Evolutionary conservation across 2,113 vertebrate species (phyloP), one percentile per base, ranked within the genome.

Genomic region (Etheostoma spectabile): DNA sequence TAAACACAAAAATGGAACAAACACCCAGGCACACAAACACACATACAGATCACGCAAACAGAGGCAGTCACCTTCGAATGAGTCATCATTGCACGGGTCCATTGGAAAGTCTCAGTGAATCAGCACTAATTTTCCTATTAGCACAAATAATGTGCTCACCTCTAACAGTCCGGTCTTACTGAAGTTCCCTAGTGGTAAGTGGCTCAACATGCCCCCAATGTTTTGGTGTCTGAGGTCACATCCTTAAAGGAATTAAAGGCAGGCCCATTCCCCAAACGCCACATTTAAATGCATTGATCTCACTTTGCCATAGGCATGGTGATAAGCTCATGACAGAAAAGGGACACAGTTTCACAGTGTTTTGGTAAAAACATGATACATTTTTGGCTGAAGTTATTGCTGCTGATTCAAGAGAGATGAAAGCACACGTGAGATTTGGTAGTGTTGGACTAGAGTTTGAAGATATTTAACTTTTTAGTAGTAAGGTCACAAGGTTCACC

Each of bases 161-260:
- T 85, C 90, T 85, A 84, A 86, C 78, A 77, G 86, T 74, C 83
- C n/a, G 22, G 51, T 82, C 70, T 89, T 80, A 83, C 81, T 93
- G 91, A 92, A 89, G 91, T 89, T 89, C 88, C 90, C 71, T 62
- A 6, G 72, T 86, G 77, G 79, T 94, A 95, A 94, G 91, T 95
- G 93, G 81, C 92, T 94, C 94, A 95, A 91, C 92, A 92, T 94
- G 95, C 88, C 91, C 85, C 89, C 85, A 77, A 86, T 93, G 91
- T 86, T 91, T 91, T 88, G 86, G 71, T 93, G 88, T 92, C 91
- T 95, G 94, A 96, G 94, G 94, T 96, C 94, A 96, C 87, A 94
- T 95, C 94, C 94, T 95, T 76, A 68, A 87, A 93, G 85, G 89
- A 95, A 95, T 95, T 93, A 94, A 92, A 94, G 88, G 82, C 93